These are phyloP conservation scores for Megalopta genalis DNA, from an alignment of 1,140 invertebrate species.

Conservation along the genomic window DNA sequence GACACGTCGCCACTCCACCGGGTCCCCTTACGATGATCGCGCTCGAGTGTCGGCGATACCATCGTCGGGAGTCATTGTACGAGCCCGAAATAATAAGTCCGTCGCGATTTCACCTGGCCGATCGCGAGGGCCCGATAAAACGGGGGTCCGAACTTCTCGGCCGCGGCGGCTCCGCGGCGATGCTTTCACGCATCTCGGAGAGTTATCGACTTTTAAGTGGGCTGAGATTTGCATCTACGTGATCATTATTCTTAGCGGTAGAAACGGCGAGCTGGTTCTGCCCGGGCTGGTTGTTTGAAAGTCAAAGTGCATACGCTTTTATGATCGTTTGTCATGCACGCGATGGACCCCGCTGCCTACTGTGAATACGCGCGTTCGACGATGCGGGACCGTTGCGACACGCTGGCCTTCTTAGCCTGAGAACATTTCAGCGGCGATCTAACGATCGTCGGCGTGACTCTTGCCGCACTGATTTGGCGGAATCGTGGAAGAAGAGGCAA, in stretches of 20 bases:
- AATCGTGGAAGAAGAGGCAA: no score
- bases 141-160: neutral
- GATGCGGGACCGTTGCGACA: neutral
- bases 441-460: no score
- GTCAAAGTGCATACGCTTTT: conserved; percentile 42
- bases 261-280: conserved; percentile 24
- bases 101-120: conserved; percentile 26
- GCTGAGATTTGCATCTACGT: conserved; percentile 58
- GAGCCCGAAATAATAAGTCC: conserved; percentile 22
- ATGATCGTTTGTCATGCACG: conserved; percentile 26
- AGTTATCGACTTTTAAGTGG: conserved; percentile 50
- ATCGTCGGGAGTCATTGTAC: conserved; percentile 31
- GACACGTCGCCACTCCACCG: conserved; percentile 6
- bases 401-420: neutral
- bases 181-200: conserved; percentile 34
- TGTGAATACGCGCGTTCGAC: neutral
- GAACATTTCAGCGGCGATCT: no score
- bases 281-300: conserved; percentile 18
- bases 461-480: no score
- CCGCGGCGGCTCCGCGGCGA: neutral
- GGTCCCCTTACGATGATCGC: no score
- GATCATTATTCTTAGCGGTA: conserved; percentile 44
- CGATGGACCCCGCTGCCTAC: conserved; percentile 17
- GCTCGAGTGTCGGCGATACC: neutral
- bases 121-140: conserved; percentile 20